A percentile compares a stretch with the other conserved stretches of the same genome.
These are phyloP conservation scores for Craterocephalus amniculus DNA, from an alignment of 2,797 vertebrate genomes.

Conservation along the genomic window DNA sequence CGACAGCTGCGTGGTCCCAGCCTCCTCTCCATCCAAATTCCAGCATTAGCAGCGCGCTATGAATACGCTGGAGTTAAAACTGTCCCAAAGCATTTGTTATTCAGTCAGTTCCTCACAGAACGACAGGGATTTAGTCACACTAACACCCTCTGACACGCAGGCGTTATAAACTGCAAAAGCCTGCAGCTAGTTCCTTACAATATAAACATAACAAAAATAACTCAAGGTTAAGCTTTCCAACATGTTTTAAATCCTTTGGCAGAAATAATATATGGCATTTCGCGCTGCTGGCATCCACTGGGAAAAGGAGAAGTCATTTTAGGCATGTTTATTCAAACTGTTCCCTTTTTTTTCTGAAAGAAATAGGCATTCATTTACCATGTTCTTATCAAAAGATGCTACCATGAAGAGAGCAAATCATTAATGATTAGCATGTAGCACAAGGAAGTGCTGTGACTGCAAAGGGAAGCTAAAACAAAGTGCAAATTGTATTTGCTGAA, in stretches of 20 bases:
- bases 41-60: slow-evolving; percentile 33
- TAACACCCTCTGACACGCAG: slow-evolving; percentile 24
- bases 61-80: slow-evolving; percentile 52
- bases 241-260: not conserved
- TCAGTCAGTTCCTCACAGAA: not conserved
- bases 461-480: slow-evolving; percentile 56
- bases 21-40: slow-evolving; percentile 37
- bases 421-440: slow-evolving; percentile 47
- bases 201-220: slow-evolving; percentile 9
- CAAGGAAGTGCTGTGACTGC: slow-evolving; percentile 41
- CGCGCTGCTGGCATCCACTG: not conserved
- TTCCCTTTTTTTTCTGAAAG: not conserved
- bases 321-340: not conserved
- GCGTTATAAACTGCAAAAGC: slow-evolving; percentile 12
- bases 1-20: slow-evolving; percentile 62
- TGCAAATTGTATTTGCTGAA: slow-evolving; percentile 63
- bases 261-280: not conserved
- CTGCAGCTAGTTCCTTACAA: slow-evolving; percentile 1
- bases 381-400: slow-evolving; percentile 7
- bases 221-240: not conserved
- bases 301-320: not conserved
- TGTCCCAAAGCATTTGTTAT: slow-evolving; percentile 48
- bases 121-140: slow-evolving; percentile 16
- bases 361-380: slow-evolving; percentile 6
- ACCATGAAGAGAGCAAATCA: slow-evolving; percentile 1